Base-by-base conservation (phyloP, 2,888 invertebrate genomes). In the Schizotus pectinicornis region DNA sequence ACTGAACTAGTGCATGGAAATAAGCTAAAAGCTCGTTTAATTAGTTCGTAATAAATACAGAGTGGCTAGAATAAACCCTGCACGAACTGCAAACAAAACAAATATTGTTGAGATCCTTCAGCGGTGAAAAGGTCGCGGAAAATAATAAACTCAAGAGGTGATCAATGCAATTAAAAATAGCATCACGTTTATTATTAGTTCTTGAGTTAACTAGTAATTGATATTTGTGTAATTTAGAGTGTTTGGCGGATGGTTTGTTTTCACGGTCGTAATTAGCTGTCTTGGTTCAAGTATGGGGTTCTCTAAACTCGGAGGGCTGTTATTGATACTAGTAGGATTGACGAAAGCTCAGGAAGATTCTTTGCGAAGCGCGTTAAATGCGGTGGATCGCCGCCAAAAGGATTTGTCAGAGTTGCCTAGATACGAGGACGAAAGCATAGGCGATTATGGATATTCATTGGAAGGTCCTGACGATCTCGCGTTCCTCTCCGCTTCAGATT, bases 381-480 rank as follows among this genome's bases (percentile, higher is more conserved):
- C 81, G 1, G 77, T 82, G 31, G 76, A 77, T 35, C 76, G 81
- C 54, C 81, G 82, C 35, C 82, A 82, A 65, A 74, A 79, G 54
- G 77, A 77, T 42, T 62, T 76, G 13, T 65, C 66, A 2, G 63
- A 67, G 43, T 56, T 46, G 54, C 42, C 58, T 14, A 67, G 67
- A 50, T 74, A 72, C 50, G 70, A 72, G 35, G 68, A 70, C 37
- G 59, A 62, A 11, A 58, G 52, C 46, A 42, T 60, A 53, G 50
- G 50, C 8, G 71, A 70, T 45, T 71, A 71, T 59, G 71, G 68
- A 11, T 67, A 65, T 57, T 61, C 71, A 6, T 58, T 69, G 41
- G 69, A 73, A 9, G 62, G 67, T 36, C 67, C 67, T 6, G 70
- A 71, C 33, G 71, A 71, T 37, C 54, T 72, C 36, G 61, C 68